These are phyloP conservation scores for Apeira syringaria DNA, from an alignment of 2,888 invertebrate genomes.

Conservation along the genomic window DNA sequence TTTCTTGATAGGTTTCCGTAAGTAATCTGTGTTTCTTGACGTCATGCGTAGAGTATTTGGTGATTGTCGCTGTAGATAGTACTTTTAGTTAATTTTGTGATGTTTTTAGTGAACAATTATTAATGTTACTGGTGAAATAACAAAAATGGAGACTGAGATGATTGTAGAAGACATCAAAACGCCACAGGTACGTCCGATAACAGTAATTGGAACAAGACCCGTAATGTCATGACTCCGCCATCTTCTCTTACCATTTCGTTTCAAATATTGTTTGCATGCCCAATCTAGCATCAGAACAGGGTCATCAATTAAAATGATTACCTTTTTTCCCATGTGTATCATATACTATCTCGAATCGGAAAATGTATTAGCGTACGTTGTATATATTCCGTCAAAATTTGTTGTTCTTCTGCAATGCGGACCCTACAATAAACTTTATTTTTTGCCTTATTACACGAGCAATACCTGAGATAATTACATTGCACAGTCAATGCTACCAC, in stretches of 20 bases:
- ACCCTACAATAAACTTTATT: conserved; percentile 30
- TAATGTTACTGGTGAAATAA: conserved; percentile 85
- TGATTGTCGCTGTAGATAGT: too few relatives aligned
- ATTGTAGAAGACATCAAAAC: conserved; percentile 89
- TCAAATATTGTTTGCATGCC: conserved; percentile 51
- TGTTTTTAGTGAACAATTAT: conserved; percentile 67
- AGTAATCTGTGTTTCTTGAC: conserved; percentile 74
- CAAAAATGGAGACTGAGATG: conserved; percentile 97
- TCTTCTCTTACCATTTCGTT: conserved; percentile 60
- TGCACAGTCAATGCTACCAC: conserved; percentile 1
- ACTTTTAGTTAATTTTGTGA: conserved; percentile 64
- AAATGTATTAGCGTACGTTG: not conserved
- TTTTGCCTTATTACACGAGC: conserved; percentile 8
- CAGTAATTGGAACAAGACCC: conserved; percentile 64
- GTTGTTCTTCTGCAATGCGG: conserved; percentile 57
- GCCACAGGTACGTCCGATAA: conserved; percentile 66
- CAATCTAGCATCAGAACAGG: conserved; percentile 28
- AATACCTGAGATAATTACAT: conserved; percentile 9
- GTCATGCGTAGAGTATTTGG: conserved; percentile 76
- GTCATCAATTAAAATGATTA: conserved; percentile 1
- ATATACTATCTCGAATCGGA: not conserved
- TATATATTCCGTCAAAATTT: not conserved
- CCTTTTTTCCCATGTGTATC: not conserved
- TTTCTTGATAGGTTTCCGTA: too few relatives aligned
- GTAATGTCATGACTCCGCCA: conserved; percentile 78